Evolutionary conservation across 2,113 vertebrate genomes (phyloP).

Genomic region (Rhea pennata): DNA sequence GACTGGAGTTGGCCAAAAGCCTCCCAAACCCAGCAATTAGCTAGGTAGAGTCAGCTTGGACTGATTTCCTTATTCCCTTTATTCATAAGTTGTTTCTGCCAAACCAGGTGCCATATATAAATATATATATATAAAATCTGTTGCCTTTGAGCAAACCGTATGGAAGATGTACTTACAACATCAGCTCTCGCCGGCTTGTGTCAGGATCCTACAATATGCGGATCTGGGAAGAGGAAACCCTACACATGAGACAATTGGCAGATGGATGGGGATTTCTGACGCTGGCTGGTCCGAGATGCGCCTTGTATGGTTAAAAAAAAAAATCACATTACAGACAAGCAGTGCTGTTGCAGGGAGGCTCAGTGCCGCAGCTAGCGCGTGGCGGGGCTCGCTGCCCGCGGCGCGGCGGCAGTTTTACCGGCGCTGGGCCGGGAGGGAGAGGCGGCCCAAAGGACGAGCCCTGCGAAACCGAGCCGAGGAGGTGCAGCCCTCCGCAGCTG

Average conservation of each 20-base stretch:
- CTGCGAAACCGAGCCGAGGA: not conserved
- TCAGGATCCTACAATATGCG: constrained; percentile 62
- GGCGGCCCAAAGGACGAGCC: not conserved
- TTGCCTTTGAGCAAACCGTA: constrained; percentile 61
- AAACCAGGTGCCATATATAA: constrained; percentile 67
- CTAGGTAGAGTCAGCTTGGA: constrained; percentile 24
- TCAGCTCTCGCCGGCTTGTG: constrained; percentile 33
- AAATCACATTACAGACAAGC: not conserved
- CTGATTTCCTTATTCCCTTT: constrained; percentile 30
- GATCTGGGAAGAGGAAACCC: constrained; percentile 65
- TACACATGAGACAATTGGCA: constrained; percentile 63
- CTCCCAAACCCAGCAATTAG: not conserved
- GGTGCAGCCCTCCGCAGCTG: not conserved
- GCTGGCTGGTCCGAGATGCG: not conserved
- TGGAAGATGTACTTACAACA: constrained; percentile 54
- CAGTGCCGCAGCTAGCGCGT: too few species aligned
- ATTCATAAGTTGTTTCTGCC: constrained; percentile 53
- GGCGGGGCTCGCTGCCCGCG: too few species aligned
- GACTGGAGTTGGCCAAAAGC: not conserved
- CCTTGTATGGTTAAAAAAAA: not conserved
- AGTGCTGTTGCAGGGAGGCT: too few species aligned
- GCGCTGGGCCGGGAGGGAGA: not conserved
- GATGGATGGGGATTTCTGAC: constrained; percentile 58
- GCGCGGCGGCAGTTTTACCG: too few species aligned
- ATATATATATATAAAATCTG: constrained; percentile 67